Conservation (phyloP, 2,888 invertebrate species). For the Ectemnius cavifrons region DNA sequence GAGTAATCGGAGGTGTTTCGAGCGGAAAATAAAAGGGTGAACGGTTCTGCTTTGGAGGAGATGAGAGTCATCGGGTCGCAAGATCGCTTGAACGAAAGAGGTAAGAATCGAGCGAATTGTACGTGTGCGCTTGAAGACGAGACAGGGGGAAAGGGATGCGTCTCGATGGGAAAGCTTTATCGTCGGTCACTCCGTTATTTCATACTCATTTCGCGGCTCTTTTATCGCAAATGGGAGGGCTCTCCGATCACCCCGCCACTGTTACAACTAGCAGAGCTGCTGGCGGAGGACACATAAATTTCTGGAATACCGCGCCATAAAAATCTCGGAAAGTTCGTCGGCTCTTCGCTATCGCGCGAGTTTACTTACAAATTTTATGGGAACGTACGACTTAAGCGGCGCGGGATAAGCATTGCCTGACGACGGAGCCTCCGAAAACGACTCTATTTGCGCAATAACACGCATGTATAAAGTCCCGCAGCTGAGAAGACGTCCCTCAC, state of each 20-base stretch:
- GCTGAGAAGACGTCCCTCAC: no score
- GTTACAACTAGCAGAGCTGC: no score
- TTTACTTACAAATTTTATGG: conserved; percentile 27
- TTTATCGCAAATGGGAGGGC: conserved; percentile 29
- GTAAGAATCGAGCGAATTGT: conserved; percentile 25
- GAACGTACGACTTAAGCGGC: neutral
- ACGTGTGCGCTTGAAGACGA: neutral
- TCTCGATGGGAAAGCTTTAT: conserved; percentile 47
- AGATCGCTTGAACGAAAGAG: conserved; percentile 39
- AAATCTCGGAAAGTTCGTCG: conserved; percentile 36
- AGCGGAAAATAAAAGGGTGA: conserved; percentile 11
- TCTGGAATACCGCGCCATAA: conserved; percentile 32
- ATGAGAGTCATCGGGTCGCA: conserved; percentile 31
- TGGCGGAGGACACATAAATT: conserved; percentile 35
- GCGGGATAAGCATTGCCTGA: conserved; percentile 7
- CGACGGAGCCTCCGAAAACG: conserved; percentile 27
- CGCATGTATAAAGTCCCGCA: neutral
- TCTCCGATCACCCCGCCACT: no score
- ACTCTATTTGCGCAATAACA: conserved; percentile 27
- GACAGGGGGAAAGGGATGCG: conserved; percentile 7
- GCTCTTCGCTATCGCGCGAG: conserved; percentile 22
- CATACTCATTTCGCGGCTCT: conserved; percentile 44
- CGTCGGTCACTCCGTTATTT: conserved; percentile 40
- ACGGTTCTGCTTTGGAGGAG: conserved; percentile 25
- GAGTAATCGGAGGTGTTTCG: conserved; percentile 12